These are phyloP conservation scores for Acrocephalus kingi DNA, from an alignment of 2,113 vertebrate genomes.

Conservation along the genomic window DNA sequence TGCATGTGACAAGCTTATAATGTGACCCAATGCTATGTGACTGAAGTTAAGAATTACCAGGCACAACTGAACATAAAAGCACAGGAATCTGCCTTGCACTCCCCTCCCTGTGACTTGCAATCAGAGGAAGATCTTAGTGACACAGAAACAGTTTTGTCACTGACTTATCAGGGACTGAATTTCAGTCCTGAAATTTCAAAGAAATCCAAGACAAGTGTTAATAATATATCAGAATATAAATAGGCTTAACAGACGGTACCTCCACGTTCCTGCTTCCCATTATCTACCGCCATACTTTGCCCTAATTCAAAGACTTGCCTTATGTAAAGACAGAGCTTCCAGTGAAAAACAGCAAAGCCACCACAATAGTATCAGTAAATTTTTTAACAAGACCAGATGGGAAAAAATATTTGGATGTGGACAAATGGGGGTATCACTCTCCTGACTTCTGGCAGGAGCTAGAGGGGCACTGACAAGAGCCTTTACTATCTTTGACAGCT, in stretches of 20 bases:
- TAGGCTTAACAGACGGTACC: neutral
- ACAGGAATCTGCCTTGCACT: neutral
- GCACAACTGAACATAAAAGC: neutral
- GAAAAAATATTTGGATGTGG: neutral
- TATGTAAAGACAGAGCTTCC: neutral
- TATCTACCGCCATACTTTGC: neutral
- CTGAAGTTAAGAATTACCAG: neutral
- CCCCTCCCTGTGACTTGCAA: neutral
- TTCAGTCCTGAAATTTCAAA: constrained; percentile 12
- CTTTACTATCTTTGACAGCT: neutral
- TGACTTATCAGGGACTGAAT: neutral
- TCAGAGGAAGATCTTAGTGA: neutral
- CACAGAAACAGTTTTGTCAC: neutral
- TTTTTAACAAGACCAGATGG: neutral
- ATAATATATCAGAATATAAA: constrained; percentile 25
- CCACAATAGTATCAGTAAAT: neutral
- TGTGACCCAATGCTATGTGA: neutral
- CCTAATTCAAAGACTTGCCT: neutral
- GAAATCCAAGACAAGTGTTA: constrained; percentile 8
- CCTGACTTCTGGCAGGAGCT: neutral
- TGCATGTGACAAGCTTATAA: neutral
- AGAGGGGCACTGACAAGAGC: neutral
- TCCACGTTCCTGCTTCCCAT: neutral
- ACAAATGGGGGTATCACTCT: neutral
- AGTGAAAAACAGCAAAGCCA: neutral